Evolutionary conservation across 2,888 invertebrate species (phyloP), one percentile per base, ranked within the genome.

Genomic region (Elmis aenea): DNA sequence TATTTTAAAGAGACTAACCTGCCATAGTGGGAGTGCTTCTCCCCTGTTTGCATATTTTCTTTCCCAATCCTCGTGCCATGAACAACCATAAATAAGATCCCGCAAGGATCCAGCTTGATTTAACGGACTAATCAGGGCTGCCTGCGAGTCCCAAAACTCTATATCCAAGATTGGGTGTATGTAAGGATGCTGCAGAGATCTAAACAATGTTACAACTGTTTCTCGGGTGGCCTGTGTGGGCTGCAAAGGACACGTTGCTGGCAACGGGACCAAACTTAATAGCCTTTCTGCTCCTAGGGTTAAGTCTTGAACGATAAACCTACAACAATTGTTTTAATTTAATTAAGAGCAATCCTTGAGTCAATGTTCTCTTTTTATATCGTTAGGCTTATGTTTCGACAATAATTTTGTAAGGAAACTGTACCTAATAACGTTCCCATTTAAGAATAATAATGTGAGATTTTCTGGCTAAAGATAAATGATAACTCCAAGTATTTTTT

Each of bases 121-220:
- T 51, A 89, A 82, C 0, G 92, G 92, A 54, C 86, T 79, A 3
- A 93, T 82, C 13, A 87, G 73, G 37, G 90, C 77, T 14, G 80
- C 85, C 64, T 76, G 77, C 23, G 67, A 62, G 40, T 75, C 75
- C 64, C 79, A 76, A 60, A 92, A 82, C 57, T 90, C 90, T 47
- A 93, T 72, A 60, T 92, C 90, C 52, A 91, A 70, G 13, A 92
- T 83, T 0, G 93, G 93, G 68, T 87, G 90, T 48, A 94, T 86
- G 64, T 92, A 93, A 0, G 94, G 93, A 68, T 94, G 93, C 64
- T 93, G 91, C 23, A 91, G 74, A 5, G 85, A 83, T 32, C 87
- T 77, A 59, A 93, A 86, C 48, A 93, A 70, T 61, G 90, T 86
- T 69, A 86, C 76, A 23, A 92, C 74, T 21, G 81, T 76, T 20